A percentile compares a stretch with the other conserved stretches of the same genome.
Evolutionary conservation across 2,888 invertebrate genomes (phyloP).

Genomic region (Diadegma fenestrale): DNA sequence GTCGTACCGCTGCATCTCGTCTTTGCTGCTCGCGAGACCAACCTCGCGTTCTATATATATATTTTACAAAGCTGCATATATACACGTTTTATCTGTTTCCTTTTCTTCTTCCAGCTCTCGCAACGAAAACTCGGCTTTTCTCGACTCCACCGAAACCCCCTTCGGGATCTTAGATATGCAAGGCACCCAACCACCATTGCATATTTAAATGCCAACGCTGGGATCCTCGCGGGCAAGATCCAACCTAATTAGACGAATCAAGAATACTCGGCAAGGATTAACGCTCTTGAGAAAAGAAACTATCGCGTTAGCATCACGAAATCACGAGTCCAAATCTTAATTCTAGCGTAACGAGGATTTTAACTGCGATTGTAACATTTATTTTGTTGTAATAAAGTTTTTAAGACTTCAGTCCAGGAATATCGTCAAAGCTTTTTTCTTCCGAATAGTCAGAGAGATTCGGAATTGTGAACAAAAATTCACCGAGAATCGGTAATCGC

Average conservation of each 20-base stretch:
- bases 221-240: slow-evolving; percentile 70
- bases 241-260: slow-evolving; percentile 78
- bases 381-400: slow-evolving; percentile 1
- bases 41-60: slow-evolving; percentile 32
- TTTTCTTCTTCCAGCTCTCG: slow-evolving; percentile 62
- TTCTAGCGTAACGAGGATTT: slow-evolving; percentile 22
- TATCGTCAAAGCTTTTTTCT: background rate
- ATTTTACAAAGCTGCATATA: slow-evolving; percentile 8
- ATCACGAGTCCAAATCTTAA: slow-evolving; percentile 32
- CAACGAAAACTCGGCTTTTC: slow-evolving; percentile 50
- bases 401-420: background rate
- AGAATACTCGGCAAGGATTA: slow-evolving; percentile 71
- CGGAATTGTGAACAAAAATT: background rate
- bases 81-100: slow-evolving; percentile 66
- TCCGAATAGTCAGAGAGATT: background rate
- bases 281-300: slow-evolving; percentile 66
- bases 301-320: slow-evolving; percentile 33
- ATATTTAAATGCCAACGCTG: slow-evolving; percentile 78
- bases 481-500: background rate
- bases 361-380: background rate
- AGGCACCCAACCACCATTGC: slow-evolving; percentile 76
- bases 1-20: slow-evolving; percentile 52
- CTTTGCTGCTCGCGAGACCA: slow-evolving; percentile 42
- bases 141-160: slow-evolving; percentile 68
- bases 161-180: slow-evolving; percentile 79